Conservation (phyloP, 2,888 invertebrate species). For the Drosophila multiciliata region DNA sequence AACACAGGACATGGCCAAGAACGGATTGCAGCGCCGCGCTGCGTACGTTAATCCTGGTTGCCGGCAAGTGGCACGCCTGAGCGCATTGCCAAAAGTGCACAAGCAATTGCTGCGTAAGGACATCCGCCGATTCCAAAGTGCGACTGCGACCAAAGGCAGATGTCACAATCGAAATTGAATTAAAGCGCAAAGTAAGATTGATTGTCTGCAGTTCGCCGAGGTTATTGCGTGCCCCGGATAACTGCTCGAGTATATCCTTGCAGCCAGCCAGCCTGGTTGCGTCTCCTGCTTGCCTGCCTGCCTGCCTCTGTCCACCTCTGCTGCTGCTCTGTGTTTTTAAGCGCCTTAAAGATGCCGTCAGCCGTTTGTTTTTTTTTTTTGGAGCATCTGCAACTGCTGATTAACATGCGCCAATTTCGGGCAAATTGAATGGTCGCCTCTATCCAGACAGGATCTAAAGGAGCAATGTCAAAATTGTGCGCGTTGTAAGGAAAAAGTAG, state of each 20-base stretch:
- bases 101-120: conserved; percentile 16
- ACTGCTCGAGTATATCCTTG: conserved; percentile 18
- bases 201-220: conserved; percentile 82
- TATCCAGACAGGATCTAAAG: conserved; percentile 39
- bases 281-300: background rate
- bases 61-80: conserved; percentile 75
- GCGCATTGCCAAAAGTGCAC: conserved; percentile 78
- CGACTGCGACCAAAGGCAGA: conserved; percentile 81
- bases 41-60: conserved; percentile 71
- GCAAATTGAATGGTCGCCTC: conserved; percentile 74
- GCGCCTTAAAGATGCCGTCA: conserved; percentile 53
- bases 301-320: background rate
- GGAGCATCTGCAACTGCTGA: conserved; percentile 54
- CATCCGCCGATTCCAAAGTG: background rate
- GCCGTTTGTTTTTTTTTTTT: conserved; percentile 1
- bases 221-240: conserved; percentile 76
- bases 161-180: conserved; percentile 85
- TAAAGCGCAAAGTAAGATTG: conserved; percentile 85
- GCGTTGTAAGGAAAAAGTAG: conserved; percentile 41
- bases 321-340: conserved; percentile 16
- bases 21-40: conserved; percentile 64
- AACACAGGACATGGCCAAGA: conserved; percentile 55
- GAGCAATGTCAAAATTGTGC: conserved; percentile 44
- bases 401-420: conserved; percentile 77
- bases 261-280: background rate